These are phyloP conservation scores for Austrolebias charrua DNA, from an alignment of 2,797 vertebrate genomes.

Conservation along the genomic window DNA sequence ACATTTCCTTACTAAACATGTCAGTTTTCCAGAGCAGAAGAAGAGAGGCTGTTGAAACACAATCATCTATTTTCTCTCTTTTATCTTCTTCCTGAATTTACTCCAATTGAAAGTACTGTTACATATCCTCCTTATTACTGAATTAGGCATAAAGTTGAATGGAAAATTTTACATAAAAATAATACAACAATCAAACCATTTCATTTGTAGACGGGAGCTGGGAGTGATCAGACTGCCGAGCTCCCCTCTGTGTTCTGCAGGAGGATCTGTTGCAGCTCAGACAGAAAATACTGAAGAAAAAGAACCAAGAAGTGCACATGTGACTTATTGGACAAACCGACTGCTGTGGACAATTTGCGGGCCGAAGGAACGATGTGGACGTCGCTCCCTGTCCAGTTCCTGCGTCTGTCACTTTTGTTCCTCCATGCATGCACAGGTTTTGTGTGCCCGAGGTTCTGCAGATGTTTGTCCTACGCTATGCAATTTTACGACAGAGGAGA, in stretches of 20 bases:
- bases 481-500: constrained; percentile 54
- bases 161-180: too few species aligned
- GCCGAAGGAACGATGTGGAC: constrained; percentile 37
- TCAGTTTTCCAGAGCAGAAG: too few species aligned
- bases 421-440: constrained; percentile 35
- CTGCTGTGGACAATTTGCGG: not conserved
- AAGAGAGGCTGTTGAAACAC: too few species aligned
- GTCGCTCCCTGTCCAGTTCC: not conserved
- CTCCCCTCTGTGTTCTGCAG: not conserved
- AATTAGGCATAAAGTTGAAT: too few species aligned
- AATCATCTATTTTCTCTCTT: too few species aligned
- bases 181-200: too few species aligned
- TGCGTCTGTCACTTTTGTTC: constrained; percentile 17
- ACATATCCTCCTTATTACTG: too few species aligned
- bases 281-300: not conserved
- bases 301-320: too few species aligned
- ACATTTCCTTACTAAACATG: not conserved
- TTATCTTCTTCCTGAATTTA: too few species aligned
- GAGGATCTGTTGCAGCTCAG: not conserved
- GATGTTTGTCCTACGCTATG: constrained; percentile 59
- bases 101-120: too few species aligned
- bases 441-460: constrained; percentile 66
- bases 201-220: too few species aligned
- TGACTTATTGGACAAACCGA: not conserved
- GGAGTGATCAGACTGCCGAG: too few species aligned